Conservation (phyloP, 2,113 vertebrate genomes). For the Danionella cerebrum region DNA sequence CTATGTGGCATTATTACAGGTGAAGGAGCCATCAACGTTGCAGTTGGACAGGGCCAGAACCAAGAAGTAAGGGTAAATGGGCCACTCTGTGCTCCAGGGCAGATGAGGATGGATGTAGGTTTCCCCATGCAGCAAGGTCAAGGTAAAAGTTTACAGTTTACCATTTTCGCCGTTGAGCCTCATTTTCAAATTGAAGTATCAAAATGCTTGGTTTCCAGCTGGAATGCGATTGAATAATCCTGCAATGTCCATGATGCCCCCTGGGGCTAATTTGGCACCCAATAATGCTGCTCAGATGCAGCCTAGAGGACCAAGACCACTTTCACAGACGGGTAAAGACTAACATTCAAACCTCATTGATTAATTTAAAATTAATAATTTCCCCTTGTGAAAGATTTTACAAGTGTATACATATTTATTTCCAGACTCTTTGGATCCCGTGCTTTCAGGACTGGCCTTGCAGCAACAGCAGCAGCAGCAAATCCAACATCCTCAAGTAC, state of each 20-base stretch:
- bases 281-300: conserved; percentile 81
- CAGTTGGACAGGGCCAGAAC: conserved; percentile 78
- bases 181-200: too few species aligned
- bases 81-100: conserved; percentile 72
- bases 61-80: conserved; percentile 93
- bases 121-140: conserved; percentile 80
- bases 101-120: conserved; percentile 80
- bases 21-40: conserved; percentile 93
- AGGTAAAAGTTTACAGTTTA: conserved; percentile 58
- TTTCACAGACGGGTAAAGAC: conserved; percentile 80
- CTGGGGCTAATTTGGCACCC: conserved; percentile 72
- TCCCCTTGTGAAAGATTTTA: neutral
- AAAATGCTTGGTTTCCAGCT: conserved; percentile 34
- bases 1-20: conserved; percentile 56
- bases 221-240: conserved; percentile 79
- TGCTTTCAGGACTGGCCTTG: conserved; percentile 80
- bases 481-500: conserved; percentile 75
- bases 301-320: conserved; percentile 76
- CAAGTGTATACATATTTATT: conserved; percentile 26
- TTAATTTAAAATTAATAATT: neutral
- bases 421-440: conserved; percentile 84
- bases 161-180: too few species aligned
- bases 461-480: conserved; percentile 66
- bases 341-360: neutral
- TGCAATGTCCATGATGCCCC: conserved; percentile 77